A percentile compares a stretch with the other conserved stretches of the same genome.
These are phyloP conservation scores for Troilus luridus DNA, from an alignment of 2,888 invertebrate genomes.

Conservation along the genomic window DNA sequence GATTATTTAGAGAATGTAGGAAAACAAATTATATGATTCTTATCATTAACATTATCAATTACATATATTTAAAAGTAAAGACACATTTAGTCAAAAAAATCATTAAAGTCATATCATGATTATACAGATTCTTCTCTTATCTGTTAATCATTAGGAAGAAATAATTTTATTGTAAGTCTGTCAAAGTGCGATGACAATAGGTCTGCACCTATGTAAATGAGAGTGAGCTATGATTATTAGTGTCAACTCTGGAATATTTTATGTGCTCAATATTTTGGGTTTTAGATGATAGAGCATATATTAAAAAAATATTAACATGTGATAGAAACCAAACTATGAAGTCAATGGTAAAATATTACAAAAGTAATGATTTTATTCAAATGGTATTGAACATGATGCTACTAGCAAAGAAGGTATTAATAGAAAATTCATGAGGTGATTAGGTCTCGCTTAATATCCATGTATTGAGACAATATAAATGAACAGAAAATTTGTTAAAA, in stretches of 20 bases:
- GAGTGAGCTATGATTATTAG: constrained; percentile 53
- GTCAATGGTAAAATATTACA: constrained; percentile 13
- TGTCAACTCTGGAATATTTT: constrained; percentile 25
- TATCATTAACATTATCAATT: constrained; percentile 37
- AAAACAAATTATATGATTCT: constrained; percentile 28
- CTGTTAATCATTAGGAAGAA: constrained; percentile 47
- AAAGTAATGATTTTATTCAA: constrained; percentile 1
- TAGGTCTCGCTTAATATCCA: not conserved
- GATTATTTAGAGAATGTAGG: constrained; percentile 37
- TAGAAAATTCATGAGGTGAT: not conserved
- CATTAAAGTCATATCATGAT: constrained; percentile 39
- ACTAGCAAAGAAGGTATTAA: not conserved
- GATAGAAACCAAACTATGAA: constrained; percentile 43
- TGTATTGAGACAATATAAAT: constrained; percentile 18
- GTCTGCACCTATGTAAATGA: constrained; percentile 58
- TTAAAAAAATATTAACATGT: constrained; percentile 23
- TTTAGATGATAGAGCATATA: constrained; percentile 46
- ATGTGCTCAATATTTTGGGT: constrained; percentile 50
- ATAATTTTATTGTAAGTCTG: constrained; percentile 48
- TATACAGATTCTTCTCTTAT: constrained; percentile 31
- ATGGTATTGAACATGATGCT: constrained; percentile 11
- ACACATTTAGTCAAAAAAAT: constrained; percentile 42
- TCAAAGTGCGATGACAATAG: constrained; percentile 58
- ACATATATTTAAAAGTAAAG: constrained; percentile 35
- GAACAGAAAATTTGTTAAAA: constrained; percentile 10